phyloP scores from a whole-genome alignment of 2,113 vertebrate species.

The Alligator sinensis region DNA sequence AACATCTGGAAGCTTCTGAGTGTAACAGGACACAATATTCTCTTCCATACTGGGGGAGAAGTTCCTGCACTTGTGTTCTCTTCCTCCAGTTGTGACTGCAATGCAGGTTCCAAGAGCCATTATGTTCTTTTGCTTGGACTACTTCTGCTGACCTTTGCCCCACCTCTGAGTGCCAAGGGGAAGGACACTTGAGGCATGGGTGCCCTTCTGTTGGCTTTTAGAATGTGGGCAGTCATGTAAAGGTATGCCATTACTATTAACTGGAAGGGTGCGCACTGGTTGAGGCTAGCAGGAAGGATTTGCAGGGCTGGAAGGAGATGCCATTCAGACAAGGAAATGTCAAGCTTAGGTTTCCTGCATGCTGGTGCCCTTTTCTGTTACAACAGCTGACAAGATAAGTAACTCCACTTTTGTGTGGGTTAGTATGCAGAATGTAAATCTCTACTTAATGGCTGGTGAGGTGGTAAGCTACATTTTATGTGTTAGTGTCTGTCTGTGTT shows the following conservation, averaged over 20 bases:
- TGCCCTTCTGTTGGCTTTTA: constrained; percentile 79
- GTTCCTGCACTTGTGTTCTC: not conserved
- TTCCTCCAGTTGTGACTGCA: constrained; percentile 4
- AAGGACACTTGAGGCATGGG: constrained; percentile 87
- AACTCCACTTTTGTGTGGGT: constrained; percentile 50
- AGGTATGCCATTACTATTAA: constrained; percentile 79
- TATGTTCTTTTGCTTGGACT: constrained; percentile 86
- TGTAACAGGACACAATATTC: not conserved
- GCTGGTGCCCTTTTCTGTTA: not conserved
- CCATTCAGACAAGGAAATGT: constrained; percentile 5
- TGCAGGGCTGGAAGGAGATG: constrained; percentile 8
- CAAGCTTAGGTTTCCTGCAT: constrained; percentile 43
- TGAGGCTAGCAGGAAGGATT: not conserved
- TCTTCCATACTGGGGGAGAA: constrained; percentile 1
- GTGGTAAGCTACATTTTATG: constrained; percentile 36
- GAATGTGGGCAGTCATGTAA: constrained; percentile 89
- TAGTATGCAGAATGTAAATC: constrained; percentile 49
- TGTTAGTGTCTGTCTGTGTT: constrained; percentile 11
- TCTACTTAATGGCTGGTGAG: constrained; percentile 49
- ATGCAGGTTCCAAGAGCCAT: constrained; percentile 63
- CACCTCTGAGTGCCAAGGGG: constrained; percentile 83
- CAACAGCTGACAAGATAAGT: constrained; percentile 39
- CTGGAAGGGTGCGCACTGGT: not conserved
- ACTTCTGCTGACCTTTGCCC: constrained; percentile 83
- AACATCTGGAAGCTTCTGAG: not conserved